These are phyloP conservation scores for Opisthograptis luteolata DNA, from an alignment of 2,888 invertebrate species.

Conservation along the genomic window DNA sequence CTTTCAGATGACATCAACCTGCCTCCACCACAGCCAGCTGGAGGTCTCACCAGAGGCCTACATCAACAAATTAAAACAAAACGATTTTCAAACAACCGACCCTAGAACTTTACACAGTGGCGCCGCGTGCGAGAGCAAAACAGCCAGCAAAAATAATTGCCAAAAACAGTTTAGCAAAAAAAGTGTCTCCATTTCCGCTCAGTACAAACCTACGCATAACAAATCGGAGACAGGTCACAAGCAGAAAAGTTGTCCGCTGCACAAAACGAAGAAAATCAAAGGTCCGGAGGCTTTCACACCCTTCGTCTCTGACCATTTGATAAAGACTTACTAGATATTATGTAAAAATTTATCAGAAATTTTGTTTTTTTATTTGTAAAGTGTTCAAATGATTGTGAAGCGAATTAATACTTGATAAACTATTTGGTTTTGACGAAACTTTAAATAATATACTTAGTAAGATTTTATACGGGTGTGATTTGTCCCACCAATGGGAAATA, in stretches of 20 bases:
- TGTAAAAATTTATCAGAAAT: too few relatives aligned
- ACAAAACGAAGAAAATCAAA: conserved; percentile 72
- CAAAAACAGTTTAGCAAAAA: conserved; percentile 63
- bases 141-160: conserved; percentile 53
- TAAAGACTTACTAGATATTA: conserved; percentile 73
- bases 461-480: too few relatives aligned
- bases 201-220: conserved; percentile 73
- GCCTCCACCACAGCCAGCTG: conserved; percentile 75
- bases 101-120: conserved; percentile 39
- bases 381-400: too few relatives aligned
- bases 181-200: conserved; percentile 64
- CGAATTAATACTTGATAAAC: too few relatives aligned
- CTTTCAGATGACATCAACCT: conserved; percentile 71
- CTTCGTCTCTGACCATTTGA: conserved; percentile 72
- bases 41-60: conserved; percentile 61
- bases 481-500: too few relatives aligned
- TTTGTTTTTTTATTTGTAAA: too few relatives aligned
- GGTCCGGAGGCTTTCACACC: conserved; percentile 59
- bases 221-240: conserved; percentile 72
- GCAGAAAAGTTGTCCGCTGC: conserved; percentile 69
- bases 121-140: conserved; percentile 29
- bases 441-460: too few relatives aligned
- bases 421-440: too few relatives aligned
- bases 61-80: conserved; percentile 43
- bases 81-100: conserved; percentile 29